Base-by-base conservation (phyloP, 2,113 vertebrate genomes). In the Acanthisitta chloris region DNA sequence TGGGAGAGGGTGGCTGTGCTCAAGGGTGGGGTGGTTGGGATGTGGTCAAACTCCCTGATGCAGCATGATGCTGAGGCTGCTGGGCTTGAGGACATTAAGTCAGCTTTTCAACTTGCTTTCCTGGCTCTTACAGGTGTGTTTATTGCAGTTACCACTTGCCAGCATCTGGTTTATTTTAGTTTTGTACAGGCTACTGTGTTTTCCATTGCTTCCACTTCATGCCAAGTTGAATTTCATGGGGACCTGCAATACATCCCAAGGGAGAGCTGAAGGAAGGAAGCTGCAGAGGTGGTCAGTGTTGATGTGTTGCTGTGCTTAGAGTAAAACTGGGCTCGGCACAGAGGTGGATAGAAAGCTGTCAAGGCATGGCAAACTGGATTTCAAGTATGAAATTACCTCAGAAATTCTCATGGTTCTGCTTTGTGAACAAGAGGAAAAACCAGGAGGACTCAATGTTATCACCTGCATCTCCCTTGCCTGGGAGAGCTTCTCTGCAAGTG, bases 361-460 rank as follows among this genome's bases (percentile, higher is more conserved):
- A 31, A 42, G 1, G 34, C 64, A 34, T 20, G 48, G 73, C 51
- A 67, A n/a, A 59, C 83, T 19, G 29, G 38, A 77, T 86, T 74
- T 90, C 69, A 76, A 81, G 52, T 91, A 26, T 86, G 84, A 86
- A 96, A 94, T 95, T 45, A 93, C 72, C 94, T 94, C 5, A 9
- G 85, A 89, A 92, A 77, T 72, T 52, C 25, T 4, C 61, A 5
- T 45, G 42, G 42, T 88, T 90, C 83, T 13, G 14, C 78, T 81
- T 77, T 81, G 76, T 74, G 80, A 69, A 52, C 49, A 51, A 80
- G 36, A 91, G 79, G 23, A 42, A 85, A 52, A 83, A 34, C 4
- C 25, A 85, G 43, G 55, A 91, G 61, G 52, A 24, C 72, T 86
- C 77, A 26, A 2, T 90, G 54, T 73, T 94, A 73, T 92, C 46